phyloP scores from a whole-genome alignment of 2,888 invertebrate species.

The Machimus atricapillus region DNA sequence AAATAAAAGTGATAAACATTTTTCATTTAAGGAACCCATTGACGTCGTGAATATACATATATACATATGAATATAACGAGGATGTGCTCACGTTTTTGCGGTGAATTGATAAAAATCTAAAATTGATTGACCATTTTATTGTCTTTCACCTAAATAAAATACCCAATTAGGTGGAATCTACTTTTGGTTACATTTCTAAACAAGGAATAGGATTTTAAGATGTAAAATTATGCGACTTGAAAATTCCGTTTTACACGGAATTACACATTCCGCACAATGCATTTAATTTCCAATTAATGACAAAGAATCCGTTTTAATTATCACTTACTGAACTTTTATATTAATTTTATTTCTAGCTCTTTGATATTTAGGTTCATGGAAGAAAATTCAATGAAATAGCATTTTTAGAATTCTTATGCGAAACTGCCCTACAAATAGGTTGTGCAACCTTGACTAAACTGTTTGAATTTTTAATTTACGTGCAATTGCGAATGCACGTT shows the following conservation, averaged over 20 bases:
- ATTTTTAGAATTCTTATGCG: neutral
- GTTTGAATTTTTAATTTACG: neutral
- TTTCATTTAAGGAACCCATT: no score
- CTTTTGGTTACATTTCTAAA: no score
- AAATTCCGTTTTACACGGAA: neutral
- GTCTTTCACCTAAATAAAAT: no score
- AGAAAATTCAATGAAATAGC: neutral
- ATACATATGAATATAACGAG: no score
- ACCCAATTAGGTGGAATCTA: no score
- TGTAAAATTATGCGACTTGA: neutral
- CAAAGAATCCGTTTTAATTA: neutral
- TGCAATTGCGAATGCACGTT: neutral
- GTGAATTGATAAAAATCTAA: neutral
- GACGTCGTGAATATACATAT: no score
- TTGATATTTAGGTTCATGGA: neutral
- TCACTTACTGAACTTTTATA: neutral
- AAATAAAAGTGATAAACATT: no score
- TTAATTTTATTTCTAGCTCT: neutral
- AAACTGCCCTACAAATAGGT: neutral
- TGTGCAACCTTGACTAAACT: neutral
- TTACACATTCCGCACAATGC: neutral
- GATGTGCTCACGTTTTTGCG: no score
- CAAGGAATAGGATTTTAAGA: neutral
- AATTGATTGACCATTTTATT: no score
- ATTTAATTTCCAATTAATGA: neutral